Evolutionary conservation across 2,888 invertebrate species (phyloP).

Genomic region (Schizaphis graminum): DNA sequence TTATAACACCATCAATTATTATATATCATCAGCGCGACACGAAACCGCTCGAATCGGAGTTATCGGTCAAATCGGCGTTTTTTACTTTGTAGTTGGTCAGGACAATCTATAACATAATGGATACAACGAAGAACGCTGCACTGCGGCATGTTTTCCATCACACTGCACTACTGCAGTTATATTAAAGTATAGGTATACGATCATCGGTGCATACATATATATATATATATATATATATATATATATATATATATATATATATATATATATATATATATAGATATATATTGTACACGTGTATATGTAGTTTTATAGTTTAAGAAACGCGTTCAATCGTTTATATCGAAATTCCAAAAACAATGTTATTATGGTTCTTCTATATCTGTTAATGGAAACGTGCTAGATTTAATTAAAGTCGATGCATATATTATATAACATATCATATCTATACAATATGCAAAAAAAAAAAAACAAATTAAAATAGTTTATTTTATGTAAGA

Average conservation of each 20-base stretch:
- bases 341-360: neutral
- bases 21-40: neutral
- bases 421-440: too few relatives aligned
- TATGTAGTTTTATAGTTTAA: neutral
- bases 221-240: neutral
- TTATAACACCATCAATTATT: conserved; percentile 6
- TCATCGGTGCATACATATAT: neutral
- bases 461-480: too few relatives aligned
- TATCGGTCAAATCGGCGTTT: conserved; percentile 37
- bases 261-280: neutral
- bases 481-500: too few relatives aligned
- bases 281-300: neutral
- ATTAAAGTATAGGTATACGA: neutral
- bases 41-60: neutral
- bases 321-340: neutral
- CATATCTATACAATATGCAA: too few relatives aligned
- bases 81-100: conserved; percentile 30
- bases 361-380: neutral
- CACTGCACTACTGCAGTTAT: neutral
- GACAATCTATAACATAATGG: conserved; percentile 3
- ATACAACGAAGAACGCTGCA: neutral
- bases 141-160: neutral
- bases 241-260: neutral
- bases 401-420: neutral
- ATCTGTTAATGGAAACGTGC: neutral